A percentile compares a stretch with the other conserved stretches of the same genome.
phyloP scores from a whole-genome alignment of 53 echinoderm and acorn worm genomes.

The Zoroaster sp. region DNA sequence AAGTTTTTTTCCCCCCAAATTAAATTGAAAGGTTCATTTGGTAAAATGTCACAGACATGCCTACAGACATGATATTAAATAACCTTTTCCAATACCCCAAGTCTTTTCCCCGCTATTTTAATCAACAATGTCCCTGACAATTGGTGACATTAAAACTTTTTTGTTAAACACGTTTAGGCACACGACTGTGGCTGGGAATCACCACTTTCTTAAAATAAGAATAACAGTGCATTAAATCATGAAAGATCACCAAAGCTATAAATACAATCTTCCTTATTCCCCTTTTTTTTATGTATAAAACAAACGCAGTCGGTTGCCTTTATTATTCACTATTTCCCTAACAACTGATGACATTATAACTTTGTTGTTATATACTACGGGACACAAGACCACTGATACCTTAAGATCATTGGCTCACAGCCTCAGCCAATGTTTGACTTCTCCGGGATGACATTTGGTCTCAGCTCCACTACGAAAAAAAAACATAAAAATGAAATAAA shows the following conservation, averaged over 20 bases:
- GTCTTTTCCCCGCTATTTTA: not conserved
- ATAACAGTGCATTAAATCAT: not conserved
- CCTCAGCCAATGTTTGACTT: conserved; percentile 40
- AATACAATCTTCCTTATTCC: not conserved
- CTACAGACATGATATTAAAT: not conserved
- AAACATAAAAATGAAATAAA: not conserved
- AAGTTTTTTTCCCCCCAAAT: too few relatives aligned
- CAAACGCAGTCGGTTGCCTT: not conserved
- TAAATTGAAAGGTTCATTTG: too few relatives aligned
- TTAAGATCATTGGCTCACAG: not conserved
- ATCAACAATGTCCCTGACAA: not conserved
- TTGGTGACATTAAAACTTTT: not conserved
- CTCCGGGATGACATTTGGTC: conserved; percentile 32
- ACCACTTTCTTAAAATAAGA: not conserved
- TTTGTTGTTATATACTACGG: not conserved
- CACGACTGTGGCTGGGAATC: not conserved
- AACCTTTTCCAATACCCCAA: not conserved
- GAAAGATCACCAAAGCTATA: not conserved
- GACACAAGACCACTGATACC: not conserved
- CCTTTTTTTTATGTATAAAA: not conserved
- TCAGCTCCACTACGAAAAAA: not conserved
- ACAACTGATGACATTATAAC: not conserved
- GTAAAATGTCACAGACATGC: not conserved
- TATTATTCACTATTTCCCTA: not conserved
- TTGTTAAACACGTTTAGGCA: not conserved